Conservation (phyloP, 2,888 invertebrate species). For the Cantharis flavilabris region DNA sequence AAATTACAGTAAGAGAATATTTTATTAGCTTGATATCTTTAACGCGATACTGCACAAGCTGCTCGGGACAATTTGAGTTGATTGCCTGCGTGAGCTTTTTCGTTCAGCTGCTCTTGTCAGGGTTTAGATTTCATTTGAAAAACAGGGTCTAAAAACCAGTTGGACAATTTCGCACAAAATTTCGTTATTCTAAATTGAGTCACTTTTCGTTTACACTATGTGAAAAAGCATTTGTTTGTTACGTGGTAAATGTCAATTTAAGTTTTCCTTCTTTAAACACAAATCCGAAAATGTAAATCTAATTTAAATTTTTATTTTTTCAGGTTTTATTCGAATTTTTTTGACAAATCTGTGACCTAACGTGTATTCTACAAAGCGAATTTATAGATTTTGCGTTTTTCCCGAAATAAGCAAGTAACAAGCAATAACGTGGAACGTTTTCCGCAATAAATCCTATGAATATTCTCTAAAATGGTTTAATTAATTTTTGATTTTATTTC, state of each 20-base stretch:
- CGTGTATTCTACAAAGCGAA: background rate
- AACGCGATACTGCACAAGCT: slow-evolving; percentile 30
- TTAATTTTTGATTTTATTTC: background rate
- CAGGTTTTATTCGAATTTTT: background rate
- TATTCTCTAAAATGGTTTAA: background rate
- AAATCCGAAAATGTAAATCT: background rate
- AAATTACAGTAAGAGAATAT: background rate
- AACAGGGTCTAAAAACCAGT: slow-evolving; percentile 27
- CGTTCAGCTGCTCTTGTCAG: slow-evolving; percentile 26
- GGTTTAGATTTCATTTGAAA: slow-evolving; percentile 24
- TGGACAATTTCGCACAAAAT: slow-evolving; percentile 28
- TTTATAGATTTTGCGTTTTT: background rate
- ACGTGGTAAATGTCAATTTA: background rate
- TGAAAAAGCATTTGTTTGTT: background rate
- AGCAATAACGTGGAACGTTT: background rate
- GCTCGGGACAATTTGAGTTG: slow-evolving; percentile 36
- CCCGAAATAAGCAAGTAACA: background rate
- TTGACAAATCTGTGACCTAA: background rate
- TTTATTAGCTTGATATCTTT: slow-evolving; percentile 31
- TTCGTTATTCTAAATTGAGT: slow-evolving; percentile 28
- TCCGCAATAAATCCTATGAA: too few relatives aligned
- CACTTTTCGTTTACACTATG: slow-evolving; percentile 23
- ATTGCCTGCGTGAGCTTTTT: slow-evolving; percentile 39
- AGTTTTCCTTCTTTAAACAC: background rate
- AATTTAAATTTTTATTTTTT: background rate